Conservation (phyloP, 1,140 invertebrate species). For the Atta texana region DNA sequence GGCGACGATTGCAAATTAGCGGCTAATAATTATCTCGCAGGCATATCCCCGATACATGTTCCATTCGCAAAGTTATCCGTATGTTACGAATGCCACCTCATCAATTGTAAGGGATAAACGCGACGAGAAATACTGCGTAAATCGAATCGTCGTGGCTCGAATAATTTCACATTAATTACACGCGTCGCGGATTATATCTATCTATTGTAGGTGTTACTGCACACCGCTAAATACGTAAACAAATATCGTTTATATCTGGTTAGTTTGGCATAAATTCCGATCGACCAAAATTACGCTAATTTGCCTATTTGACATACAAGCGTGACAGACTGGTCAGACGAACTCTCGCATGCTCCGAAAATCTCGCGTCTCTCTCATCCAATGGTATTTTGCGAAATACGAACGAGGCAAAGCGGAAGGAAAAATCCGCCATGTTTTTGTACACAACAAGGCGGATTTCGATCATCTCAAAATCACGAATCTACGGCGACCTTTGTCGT, state of each 20-base stretch:
- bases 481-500: constrained; percentile 26
- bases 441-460: neutral
- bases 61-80: constrained; percentile 65
- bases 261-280: constrained; percentile 32
- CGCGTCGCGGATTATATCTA: constrained; percentile 19
- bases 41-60: constrained; percentile 6
- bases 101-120: constrained; percentile 69
- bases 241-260: constrained; percentile 29
- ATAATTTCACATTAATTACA: constrained; percentile 74
- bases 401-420: neutral
- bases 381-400: constrained; percentile 3
- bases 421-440: constrained; percentile 23
- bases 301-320: neutral
- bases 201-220: constrained; percentile 6
- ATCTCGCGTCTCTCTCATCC: neutral
- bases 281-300: constrained; percentile 32
- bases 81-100: constrained; percentile 62
- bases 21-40: constrained; percentile 65
- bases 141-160: constrained; percentile 17
- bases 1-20: constrained; percentile 68
- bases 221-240: constrained; percentile 34
- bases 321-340: neutral
- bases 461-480: constrained; percentile 30
- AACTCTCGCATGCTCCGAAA: neutral
- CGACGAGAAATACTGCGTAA: constrained; percentile 46